These are phyloP conservation scores for Stenopsyche tienmushanensis DNA, from an alignment of 1,140 invertebrate species.

Conservation along the genomic window DNA sequence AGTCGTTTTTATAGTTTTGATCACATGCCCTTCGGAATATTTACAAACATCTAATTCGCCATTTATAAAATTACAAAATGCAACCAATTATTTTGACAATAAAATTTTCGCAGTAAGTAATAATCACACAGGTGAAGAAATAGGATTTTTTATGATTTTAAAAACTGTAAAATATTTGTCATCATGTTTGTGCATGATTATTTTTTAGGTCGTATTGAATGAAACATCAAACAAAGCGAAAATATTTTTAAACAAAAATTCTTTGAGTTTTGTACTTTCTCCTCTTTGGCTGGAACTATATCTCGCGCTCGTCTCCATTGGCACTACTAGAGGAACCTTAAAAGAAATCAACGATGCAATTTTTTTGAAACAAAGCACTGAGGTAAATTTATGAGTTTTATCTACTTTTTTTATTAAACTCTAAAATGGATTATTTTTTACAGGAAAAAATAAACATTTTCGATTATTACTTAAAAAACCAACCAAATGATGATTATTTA, in stretches of 20 bases:
- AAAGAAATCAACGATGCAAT: slow-evolving; percentile 27
- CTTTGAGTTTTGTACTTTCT: slow-evolving; percentile 29
- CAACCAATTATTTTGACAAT: slow-evolving; percentile 21
- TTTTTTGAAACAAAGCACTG: neutral
- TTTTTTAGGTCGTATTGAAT: too few relatives aligned
- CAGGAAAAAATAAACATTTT: slow-evolving; percentile 31
- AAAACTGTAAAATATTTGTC: neutral
- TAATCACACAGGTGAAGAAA: neutral
- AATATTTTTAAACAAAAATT: slow-evolving; percentile 6
- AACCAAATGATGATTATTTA: slow-evolving; percentile 7
- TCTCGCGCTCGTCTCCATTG: slow-evolving; percentile 26
- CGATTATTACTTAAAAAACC: slow-evolving; percentile 6
- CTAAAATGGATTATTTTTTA: neutral
- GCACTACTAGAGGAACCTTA: slow-evolving; percentile 25
- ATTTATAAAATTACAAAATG: slow-evolving; percentile 6
- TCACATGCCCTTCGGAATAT: neutral
- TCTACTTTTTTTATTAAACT: neutral
- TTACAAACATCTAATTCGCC: neutral
- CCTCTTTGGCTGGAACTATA: slow-evolving; percentile 32
- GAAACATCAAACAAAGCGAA: neutral
- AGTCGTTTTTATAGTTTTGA: neutral
- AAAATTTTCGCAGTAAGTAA: slow-evolving; percentile 23
- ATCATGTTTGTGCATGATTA: too few relatives aligned
- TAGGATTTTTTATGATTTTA: neutral
- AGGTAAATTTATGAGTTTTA: neutral